A percentile compares a stretch with the other conserved stretches of the same genome.
Evolutionary conservation across 2,113 vertebrate species (phyloP).

Genomic region (Alethe castanea): DNA sequence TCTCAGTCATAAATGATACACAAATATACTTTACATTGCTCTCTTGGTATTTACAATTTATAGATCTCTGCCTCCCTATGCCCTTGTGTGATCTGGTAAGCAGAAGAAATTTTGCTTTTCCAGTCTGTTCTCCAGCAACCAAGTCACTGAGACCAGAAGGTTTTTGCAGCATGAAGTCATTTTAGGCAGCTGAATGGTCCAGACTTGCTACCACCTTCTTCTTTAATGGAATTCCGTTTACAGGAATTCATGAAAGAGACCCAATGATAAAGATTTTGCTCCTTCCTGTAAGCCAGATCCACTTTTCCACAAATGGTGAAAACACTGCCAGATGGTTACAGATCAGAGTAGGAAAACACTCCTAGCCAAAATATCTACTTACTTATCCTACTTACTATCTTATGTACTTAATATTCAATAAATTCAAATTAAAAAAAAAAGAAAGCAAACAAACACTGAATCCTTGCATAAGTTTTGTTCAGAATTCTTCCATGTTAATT

Average conservation of each 20-base stretch:
- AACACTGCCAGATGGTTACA: background rate
- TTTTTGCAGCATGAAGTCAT: background rate
- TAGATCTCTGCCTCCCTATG: background rate
- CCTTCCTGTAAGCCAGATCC: background rate
- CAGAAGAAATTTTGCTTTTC: background rate
- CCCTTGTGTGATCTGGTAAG: background rate
- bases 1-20: background rate
- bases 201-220: background rate
- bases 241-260: background rate
- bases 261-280: background rate
- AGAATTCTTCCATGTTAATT: background rate
- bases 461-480: background rate
- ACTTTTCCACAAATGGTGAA: background rate
- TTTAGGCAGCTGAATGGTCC: background rate
- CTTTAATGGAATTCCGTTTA: background rate
- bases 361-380: background rate
- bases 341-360: background rate
- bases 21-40: background rate
- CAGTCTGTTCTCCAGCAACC: background rate
- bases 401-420: background rate
- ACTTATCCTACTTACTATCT: background rate
- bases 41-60: background rate
- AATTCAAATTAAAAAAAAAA: background rate
- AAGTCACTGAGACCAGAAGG: background rate
- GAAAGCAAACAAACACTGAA: background rate